These are phyloP conservation scores for Hyperoplus lanceolatus DNA, from an alignment of 2,797 vertebrate species.

Conservation along the genomic window DNA sequence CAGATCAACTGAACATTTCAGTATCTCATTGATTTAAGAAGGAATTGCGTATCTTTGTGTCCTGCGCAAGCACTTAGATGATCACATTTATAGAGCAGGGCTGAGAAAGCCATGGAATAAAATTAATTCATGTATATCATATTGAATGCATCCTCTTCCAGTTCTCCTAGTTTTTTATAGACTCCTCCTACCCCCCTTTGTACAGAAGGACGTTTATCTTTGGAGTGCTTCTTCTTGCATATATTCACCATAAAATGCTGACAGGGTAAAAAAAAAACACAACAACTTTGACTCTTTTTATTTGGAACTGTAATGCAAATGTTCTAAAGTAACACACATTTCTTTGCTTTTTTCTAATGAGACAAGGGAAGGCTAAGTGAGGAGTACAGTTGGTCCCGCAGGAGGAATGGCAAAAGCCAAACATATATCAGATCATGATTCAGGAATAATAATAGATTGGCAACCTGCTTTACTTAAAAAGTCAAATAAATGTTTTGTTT, in stretches of 20 bases:
- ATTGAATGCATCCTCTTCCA: constrained; percentile 31
- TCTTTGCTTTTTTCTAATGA: constrained; percentile 38
- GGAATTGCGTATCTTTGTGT: constrained; percentile 1
- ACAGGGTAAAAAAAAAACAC: constrained; percentile 38
- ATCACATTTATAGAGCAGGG: constrained; percentile 1
- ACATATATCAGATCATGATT: constrained; percentile 38
- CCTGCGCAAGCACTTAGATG: background rate
- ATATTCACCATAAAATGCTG: constrained; percentile 58
- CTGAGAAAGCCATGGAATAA: constrained; percentile 4
- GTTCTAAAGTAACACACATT: constrained; percentile 27
- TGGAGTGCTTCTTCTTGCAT: constrained; percentile 51
- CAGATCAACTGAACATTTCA: constrained; percentile 18
- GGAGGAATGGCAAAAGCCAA: constrained; percentile 35
- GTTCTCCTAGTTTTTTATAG: constrained; percentile 32
- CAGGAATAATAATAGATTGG: constrained; percentile 19
- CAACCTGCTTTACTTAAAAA: constrained; percentile 22
- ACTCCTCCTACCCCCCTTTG: constrained; percentile 42
- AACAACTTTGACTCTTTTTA: constrained; percentile 36
- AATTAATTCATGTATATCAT: constrained; percentile 18
- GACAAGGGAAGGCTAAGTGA: constrained; percentile 28
- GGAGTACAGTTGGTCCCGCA: constrained; percentile 48
- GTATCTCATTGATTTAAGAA: constrained; percentile 10
- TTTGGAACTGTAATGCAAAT: constrained; percentile 43
- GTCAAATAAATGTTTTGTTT: constrained; percentile 21
- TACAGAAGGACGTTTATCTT: constrained; percentile 55